phyloP scores from a whole-genome alignment of 1,140 invertebrate species.

The Heliconius nattereri region DNA sequence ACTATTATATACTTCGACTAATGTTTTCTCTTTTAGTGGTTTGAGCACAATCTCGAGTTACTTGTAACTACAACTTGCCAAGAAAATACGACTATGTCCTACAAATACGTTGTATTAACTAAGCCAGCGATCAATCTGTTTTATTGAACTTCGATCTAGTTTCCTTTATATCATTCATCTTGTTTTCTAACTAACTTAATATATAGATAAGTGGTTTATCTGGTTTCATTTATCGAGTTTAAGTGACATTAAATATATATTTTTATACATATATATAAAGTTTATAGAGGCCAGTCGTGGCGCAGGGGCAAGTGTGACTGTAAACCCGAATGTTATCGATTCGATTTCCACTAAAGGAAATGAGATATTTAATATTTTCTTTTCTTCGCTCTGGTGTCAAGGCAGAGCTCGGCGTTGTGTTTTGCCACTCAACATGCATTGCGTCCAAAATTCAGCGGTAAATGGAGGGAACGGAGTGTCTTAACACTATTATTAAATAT shows the following conservation, averaged over 20 bases:
- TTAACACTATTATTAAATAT: too few species aligned
- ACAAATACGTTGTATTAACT: constrained; percentile 38
- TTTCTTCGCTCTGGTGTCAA: too few species aligned
- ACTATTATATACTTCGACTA: constrained; percentile 54
- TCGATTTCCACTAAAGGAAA: too few species aligned
- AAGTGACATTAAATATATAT: background rate
- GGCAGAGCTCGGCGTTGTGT: too few species aligned
- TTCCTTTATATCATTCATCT: constrained; percentile 12
- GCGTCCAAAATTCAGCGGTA: too few species aligned
- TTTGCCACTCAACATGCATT: too few species aligned
- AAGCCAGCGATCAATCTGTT: constrained; percentile 25
- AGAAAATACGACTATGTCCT: constrained; percentile 39
- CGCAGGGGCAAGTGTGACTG: too few species aligned
- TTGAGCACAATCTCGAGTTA: constrained; percentile 60
- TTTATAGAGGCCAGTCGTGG: background rate
- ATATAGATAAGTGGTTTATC: background rate
- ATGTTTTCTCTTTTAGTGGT: constrained; percentile 66
- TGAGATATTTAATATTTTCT: too few species aligned
- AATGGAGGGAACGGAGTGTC: too few species aligned
- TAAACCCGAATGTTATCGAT: too few species aligned
- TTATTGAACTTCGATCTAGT: constrained; percentile 24
- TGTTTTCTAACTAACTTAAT: constrained; percentile 11
- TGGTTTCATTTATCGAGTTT: background rate
- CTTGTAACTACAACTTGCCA: constrained; percentile 45
- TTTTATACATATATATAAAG: background rate